Evolutionary conservation across 1,140 invertebrate species (phyloP), one percentile per base, ranked within the genome.

Genomic region (Macrobrachium nipponense): DNA sequence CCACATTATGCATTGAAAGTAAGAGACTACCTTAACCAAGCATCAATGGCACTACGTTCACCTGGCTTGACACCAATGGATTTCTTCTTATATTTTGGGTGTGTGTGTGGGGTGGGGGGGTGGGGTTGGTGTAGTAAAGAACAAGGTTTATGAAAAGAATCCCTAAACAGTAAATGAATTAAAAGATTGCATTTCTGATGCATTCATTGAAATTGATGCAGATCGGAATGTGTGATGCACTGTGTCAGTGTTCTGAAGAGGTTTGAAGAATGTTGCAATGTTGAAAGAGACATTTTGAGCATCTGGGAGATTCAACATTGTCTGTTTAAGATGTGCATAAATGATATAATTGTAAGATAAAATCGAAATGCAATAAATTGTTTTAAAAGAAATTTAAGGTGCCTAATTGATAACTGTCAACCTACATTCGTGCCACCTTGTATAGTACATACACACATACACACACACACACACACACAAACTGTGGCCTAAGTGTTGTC

Each of bases 231-330:
- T 73, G 70, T 8, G 70, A 6, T 12, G 23, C 23, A 23, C 8
- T 73, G 70, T 73, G 70, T 73, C 8, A 73, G 20, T 73, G 70
- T 14, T 15, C 11, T 15, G 2, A 43, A 73, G 11, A 12, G 20
- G 14, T 36, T 12, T 43, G 23, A 73, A 14, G 70, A 73, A 12
- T 73, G 70, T 73, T 17, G 18, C 70, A 73, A 73, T 3, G 70
- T 73, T 73, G 70, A 73, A 15, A 43, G 70, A 4, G 70, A 73
- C 70, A 73, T 36, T 73, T 73, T 27, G 17, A 73, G 27, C 70
- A 73, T 20, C 27, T 73, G 43, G 5, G 20, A 73, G 70, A 23
- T 43, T 73, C 8, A 73, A 23, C 70, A 73, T 51, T 51, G 44
- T 51, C 5, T 51, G 44, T 51, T 10, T 51, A 51, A 51, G 5